phyloP scores from a whole-genome alignment of 2,888 invertebrate species.

The Meiosimyza decipiens region DNA sequence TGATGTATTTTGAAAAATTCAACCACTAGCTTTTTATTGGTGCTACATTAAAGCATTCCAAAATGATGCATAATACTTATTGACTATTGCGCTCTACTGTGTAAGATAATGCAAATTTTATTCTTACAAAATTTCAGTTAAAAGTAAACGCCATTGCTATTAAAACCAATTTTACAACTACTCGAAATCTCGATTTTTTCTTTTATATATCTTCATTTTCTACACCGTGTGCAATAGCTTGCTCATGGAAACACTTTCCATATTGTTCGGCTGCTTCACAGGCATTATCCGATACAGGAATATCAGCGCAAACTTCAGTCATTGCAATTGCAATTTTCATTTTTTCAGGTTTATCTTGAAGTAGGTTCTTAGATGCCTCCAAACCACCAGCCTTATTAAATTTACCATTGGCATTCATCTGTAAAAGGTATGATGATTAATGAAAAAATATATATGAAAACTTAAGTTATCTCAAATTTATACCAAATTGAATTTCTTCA shows the following conservation, averaged over 20 bases:
- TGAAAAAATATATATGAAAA: too few relatives aligned
- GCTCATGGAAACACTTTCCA: constrained; percentile 50
- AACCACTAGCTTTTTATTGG: too few relatives aligned
- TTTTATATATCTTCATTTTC: constrained; percentile 7
- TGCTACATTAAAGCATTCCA: too few relatives aligned
- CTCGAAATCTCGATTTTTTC: too few relatives aligned
- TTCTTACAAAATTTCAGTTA: too few relatives aligned
- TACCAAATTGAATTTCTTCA: constrained; percentile 51
- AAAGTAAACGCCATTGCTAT: too few relatives aligned
- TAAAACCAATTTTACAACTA: too few relatives aligned
- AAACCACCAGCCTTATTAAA: constrained; percentile 45
- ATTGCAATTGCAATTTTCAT: constrained; percentile 51
- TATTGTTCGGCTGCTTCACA: constrained; percentile 59
- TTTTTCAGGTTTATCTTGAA: constrained; percentile 49
- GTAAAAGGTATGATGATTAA: neutral
- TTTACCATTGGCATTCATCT: constrained; percentile 53
- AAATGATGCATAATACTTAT: too few relatives aligned
- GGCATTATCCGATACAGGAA: constrained; percentile 51
- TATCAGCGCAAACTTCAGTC: constrained; percentile 47
- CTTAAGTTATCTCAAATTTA: neutral
- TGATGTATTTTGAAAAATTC: too few relatives aligned
- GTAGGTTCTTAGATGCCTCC: constrained; percentile 48
- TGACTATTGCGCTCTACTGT: too few relatives aligned
- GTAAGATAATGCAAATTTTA: too few relatives aligned
- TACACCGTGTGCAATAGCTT: constrained; percentile 52